These are phyloP conservation scores for Sapayoa aenigma DNA, from an alignment of 2,113 vertebrate genomes.

Conservation along the genomic window DNA sequence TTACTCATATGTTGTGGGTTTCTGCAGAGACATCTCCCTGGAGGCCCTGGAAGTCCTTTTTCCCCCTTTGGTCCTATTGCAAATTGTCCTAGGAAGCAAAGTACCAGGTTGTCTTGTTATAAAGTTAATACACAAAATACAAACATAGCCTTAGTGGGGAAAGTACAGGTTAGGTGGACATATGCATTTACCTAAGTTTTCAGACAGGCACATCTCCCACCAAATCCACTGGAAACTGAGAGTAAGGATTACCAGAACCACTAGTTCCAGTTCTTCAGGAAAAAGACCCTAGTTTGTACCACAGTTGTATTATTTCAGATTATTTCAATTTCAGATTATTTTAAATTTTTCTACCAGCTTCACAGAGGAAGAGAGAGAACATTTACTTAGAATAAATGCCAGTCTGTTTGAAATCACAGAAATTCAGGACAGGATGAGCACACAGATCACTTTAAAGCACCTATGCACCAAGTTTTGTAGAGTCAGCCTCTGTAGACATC, in stretches of 20 bases:
- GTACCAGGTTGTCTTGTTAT: not conserved
- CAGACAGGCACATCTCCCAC: too few relatives aligned
- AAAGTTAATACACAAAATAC: not conserved
- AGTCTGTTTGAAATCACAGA: not conserved
- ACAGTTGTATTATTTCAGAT: not conserved
- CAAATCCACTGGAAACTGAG: not conserved
- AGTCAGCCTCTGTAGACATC: not conserved
- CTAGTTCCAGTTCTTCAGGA: not conserved
- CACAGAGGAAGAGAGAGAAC: not conserved
- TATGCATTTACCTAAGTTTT: not conserved
- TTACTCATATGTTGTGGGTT: slow-evolving; percentile 72
- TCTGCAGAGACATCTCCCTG: slow-evolving; percentile 89
- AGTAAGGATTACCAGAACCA: not conserved
- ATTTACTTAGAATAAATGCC: not conserved
- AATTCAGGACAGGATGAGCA: not conserved
- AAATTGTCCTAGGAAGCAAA: slow-evolving; percentile 79
- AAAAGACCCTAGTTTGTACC: not conserved
- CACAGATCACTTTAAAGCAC: not conserved
- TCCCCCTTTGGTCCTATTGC: slow-evolving; percentile 90
- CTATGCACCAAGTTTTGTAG: not conserved
- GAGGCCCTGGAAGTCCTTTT: slow-evolving; percentile 86
- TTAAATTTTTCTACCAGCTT: not conserved
- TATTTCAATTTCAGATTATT: accelerated
- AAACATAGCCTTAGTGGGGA: not conserved
- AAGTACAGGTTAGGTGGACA: not conserved